Conservation (phyloP, 2,113 vertebrate species). For the Eira barbara region DNA sequence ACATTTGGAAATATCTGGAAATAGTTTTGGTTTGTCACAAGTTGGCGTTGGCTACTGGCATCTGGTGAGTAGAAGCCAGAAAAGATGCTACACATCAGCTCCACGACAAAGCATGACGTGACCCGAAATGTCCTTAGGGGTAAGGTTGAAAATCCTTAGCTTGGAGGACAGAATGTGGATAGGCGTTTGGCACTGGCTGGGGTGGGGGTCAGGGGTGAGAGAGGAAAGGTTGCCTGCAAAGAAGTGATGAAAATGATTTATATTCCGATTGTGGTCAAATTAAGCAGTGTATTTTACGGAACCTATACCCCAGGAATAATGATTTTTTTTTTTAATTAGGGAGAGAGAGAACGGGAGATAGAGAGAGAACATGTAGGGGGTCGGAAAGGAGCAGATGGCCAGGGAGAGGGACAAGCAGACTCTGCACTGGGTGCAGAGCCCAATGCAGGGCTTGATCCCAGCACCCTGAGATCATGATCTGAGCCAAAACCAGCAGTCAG, state of each 20-base stretch:
- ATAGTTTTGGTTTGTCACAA: neutral
- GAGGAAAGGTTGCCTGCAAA: neutral
- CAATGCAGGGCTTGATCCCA: too few relatives aligned
- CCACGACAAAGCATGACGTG: neutral
- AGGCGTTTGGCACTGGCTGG: too few relatives aligned
- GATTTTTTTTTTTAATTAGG: neutral
- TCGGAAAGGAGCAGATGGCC: neutral
- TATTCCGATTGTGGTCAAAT: neutral
- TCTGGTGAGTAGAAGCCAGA: neutral
- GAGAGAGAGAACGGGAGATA: too few relatives aligned
- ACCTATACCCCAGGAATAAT: neutral
- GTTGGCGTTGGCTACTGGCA: neutral
- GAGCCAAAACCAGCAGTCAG: neutral
- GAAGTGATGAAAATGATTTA: neutral
- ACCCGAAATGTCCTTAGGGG: neutral
- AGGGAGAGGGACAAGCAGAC: neutral
- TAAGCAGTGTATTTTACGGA: neutral
- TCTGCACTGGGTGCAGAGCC: neutral
- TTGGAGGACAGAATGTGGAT: neutral
- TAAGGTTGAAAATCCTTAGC: neutral
- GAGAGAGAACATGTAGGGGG: neutral
- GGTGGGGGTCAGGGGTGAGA: neutral
- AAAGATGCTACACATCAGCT: neutral
- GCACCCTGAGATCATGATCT: neutral
- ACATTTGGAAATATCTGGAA: constrained; percentile 12